Percentiles rank a stretch among this genome's conserved stretches.
phyloP scores from a whole-genome alignment of 2,797 vertebrate genomes.

The Adrianichthys oophorus region DNA sequence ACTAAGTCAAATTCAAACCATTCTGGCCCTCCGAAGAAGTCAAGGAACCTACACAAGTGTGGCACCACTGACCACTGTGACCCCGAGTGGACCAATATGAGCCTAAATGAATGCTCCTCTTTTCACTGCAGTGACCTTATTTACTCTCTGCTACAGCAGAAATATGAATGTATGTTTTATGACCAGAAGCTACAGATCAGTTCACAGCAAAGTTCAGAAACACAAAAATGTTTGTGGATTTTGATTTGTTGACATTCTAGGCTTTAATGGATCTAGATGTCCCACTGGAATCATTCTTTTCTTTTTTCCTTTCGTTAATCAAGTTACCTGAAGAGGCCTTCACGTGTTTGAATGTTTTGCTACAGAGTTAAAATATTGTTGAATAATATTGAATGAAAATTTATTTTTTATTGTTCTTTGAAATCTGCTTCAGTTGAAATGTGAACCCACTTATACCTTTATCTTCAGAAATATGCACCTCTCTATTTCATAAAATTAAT shows the following conservation, averaged over 20 bases:
- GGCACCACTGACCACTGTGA: neutral
- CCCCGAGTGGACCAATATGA: slow-evolving; percentile 17
- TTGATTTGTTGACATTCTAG: neutral
- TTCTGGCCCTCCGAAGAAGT: slow-evolving; percentile 47
- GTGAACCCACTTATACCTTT: too few species aligned
- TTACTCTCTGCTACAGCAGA: neutral
- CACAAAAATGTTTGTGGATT: neutral
- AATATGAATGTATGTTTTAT: slow-evolving; percentile 2
- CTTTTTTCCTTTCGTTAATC: neutral
- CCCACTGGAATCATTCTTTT: too few species aligned
- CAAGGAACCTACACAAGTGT: neutral
- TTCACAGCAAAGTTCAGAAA: neutral
- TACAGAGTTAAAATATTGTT: neutral
- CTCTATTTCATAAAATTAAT: too few species aligned
- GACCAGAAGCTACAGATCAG: neutral
- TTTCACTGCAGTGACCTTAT: neutral
- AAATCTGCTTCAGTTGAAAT: too few species aligned
- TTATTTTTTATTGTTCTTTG: too few species aligned
- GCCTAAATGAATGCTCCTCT: neutral
- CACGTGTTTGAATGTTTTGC: neutral
- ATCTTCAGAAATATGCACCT: too few species aligned
- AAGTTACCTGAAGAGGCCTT: neutral
- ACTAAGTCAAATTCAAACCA: slow-evolving; percentile 45
- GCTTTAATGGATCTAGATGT: slow-evolving; percentile 22
- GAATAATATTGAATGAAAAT: too few species aligned